phyloP scores from a whole-genome alignment of 2,113 vertebrate genomes.

The Petroica traversi region DNA sequence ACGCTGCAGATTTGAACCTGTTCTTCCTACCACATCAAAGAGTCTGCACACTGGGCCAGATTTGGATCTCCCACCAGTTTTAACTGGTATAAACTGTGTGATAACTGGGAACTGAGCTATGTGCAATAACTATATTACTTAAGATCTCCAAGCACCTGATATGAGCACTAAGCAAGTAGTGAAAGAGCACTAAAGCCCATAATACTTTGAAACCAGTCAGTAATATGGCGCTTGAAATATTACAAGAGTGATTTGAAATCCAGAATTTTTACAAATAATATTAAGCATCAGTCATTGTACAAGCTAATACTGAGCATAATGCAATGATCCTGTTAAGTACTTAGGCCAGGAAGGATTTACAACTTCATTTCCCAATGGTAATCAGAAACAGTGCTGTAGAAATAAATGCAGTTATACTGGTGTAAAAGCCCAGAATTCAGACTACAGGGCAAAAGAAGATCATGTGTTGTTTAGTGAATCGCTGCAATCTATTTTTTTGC shows the following conservation, averaged over 20 bases:
- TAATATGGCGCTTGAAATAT: background rate
- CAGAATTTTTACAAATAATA: background rate
- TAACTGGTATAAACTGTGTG: background rate
- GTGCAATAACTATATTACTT: background rate
- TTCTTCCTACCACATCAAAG: conserved; percentile 10
- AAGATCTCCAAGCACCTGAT: background rate
- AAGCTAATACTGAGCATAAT: background rate
- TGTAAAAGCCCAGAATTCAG: background rate
- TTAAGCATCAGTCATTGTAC: background rate
- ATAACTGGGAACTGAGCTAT: background rate
- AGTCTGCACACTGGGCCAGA: background rate
- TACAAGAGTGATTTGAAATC: background rate
- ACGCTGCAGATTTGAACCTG: conserved; percentile 19
- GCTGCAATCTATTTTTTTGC: background rate
- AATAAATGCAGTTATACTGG: background rate
- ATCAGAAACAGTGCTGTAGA: conserved; percentile 7
- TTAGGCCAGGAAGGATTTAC: background rate
- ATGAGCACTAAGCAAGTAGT: background rate
- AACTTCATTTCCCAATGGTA: background rate
- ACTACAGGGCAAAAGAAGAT: background rate
- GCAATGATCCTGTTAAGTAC: background rate
- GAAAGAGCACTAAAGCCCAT: background rate
- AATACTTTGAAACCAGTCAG: background rate
- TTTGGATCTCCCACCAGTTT: conserved; percentile 16
- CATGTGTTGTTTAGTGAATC: background rate